Evolutionary conservation across 2,888 invertebrate species (phyloP).

Genomic region (Ditylenchus weischeri): DNA sequence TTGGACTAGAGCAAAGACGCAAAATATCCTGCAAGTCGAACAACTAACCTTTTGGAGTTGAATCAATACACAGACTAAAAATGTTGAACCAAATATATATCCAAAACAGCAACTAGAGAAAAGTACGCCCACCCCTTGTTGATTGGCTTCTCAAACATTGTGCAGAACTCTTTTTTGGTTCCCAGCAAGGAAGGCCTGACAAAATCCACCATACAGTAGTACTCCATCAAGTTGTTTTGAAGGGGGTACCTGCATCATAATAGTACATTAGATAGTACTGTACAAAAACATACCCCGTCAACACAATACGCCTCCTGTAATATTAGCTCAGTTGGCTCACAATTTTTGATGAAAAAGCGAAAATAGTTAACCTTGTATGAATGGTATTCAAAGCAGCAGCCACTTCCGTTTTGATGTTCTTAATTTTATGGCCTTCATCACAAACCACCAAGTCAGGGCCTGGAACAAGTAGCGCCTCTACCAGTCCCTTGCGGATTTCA

Average conservation of each 20-base stretch:
- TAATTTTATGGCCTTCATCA: conserved; percentile 94
- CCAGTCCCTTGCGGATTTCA: conserved; percentile 5
- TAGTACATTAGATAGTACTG: too few species aligned
- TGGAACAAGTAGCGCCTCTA: conserved; percentile 71
- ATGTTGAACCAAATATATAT: too few species aligned
- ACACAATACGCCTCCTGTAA: conserved; percentile 77
- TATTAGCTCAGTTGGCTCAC: conserved; percentile 8
- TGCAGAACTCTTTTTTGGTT: conserved; percentile 90
- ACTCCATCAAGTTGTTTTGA: conserved; percentile 86
- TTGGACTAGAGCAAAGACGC: too few species aligned
- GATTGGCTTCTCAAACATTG: conserved; percentile 97
- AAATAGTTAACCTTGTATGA: conserved; percentile 72
- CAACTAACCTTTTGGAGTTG: conserved; percentile 77
- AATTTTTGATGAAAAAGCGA: not conserved
- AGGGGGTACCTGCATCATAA: conserved; percentile 82
- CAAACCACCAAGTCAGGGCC: conserved; percentile 91
- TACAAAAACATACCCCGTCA: conserved; percentile 90
- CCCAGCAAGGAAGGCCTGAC: conserved; percentile 95
- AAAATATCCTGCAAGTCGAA: too few species aligned
- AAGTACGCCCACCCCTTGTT: conserved; percentile 68
- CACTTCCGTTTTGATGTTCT: conserved; percentile 93
- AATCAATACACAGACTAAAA: conserved; percentile 80
- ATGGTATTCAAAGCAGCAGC: conserved; percentile 91
- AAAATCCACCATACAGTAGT: conserved; percentile 71
- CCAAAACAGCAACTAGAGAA: too few species aligned